Evolutionary conservation across 2,113 vertebrate species (phyloP), one percentile per base, ranked within the genome.

Genomic region (Rhea americana): DNA sequence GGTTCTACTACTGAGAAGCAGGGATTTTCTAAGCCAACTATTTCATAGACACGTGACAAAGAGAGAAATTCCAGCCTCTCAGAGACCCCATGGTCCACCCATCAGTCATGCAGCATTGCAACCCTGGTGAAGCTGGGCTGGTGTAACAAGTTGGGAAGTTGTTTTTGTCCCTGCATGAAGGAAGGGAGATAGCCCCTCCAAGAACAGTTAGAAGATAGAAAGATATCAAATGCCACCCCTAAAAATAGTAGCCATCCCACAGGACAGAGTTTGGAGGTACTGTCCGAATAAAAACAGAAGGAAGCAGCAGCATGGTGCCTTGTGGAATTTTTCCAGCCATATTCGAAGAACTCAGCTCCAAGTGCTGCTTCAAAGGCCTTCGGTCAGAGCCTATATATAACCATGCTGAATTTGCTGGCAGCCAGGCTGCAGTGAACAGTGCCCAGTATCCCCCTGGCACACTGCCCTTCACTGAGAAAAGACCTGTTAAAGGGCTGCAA

Each of bases 381-480:
- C 65, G 41, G 70, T 94, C 82, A 90, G 67, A 15, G n/a, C 74
- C 90, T 95, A 91, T 88, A 95, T 94, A 92, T 96, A 96, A 87
- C 75, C 68, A 30, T 45, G 65, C 61, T 91, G 73, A 61, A 91
- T 83, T 67, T 91, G n/a, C 76, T 94, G 94, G 67, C 85, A 87
- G 77, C 51, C 25, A 51, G 78, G 59, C 7, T 45, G 68, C 48
- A 17, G 37, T 85, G 89, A 58, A 72, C 48, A 74, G 91, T 82
- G 58, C 75, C 43, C 92, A 85, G 65, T 51, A 82, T 35, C 67
- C 71, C 72, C 47, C 35, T 74, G 65, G 41, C 43, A 75, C 41
- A 56, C 86, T 51, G 25, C 5, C 17, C 30, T 43, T 81, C 50
- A 71, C 56, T 71, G 70, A 85, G 70, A 45, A 81, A 88, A 51